A percentile compares a stretch with the other conserved stretches of the same genome.
Evolutionary conservation across 2,797 vertebrate genomes (phyloP).

Genomic region (Notolabrus celidotus): DNA sequence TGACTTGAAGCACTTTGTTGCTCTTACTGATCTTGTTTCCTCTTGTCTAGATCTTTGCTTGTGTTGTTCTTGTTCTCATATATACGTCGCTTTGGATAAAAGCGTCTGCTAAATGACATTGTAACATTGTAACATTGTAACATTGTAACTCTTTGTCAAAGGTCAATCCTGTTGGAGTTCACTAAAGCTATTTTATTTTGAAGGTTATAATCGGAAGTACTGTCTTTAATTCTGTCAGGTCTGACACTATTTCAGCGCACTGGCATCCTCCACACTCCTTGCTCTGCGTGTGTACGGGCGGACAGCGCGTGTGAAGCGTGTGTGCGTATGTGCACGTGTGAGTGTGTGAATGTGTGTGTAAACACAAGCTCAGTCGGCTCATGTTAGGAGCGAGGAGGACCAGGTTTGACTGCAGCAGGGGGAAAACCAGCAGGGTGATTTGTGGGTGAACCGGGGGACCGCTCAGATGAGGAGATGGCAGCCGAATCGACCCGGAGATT

Average conservation of each 20-base stretch:
- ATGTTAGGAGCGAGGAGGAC: conserved; percentile 57
- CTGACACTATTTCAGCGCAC: conserved; percentile 14
- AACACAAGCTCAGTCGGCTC: conserved; percentile 66
- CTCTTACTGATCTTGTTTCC: too few relatives aligned
- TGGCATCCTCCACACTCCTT: conserved; percentile 39
- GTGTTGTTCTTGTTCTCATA: too few relatives aligned
- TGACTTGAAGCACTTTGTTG: too few relatives aligned
- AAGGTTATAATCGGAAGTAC: conserved; percentile 21
- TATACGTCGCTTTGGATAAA: too few relatives aligned
- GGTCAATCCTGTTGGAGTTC: fast-evolving
- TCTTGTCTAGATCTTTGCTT: too few relatives aligned
- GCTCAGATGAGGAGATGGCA: conserved; percentile 88
- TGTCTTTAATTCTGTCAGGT: neutral
- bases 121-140: too few relatives aligned
- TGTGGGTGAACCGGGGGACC: conserved; percentile 30
- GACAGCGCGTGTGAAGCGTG: conserved; percentile 15
- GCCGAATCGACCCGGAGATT: conserved; percentile 93
- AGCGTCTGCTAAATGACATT: too few relatives aligned
- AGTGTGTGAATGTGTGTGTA: conserved; percentile 58
- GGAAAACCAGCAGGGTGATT: conserved; percentile 38
- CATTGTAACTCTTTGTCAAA: fast-evolving
- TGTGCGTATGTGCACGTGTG: conserved; percentile 2
- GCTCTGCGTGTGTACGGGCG: conserved; percentile 30
- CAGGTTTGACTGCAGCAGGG: conserved; percentile 63
- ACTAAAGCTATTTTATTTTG: conserved; percentile 43